These are phyloP conservation scores for Xiphias gladius DNA, from an alignment of 2,113 vertebrate species.

Conservation along the genomic window DNA sequence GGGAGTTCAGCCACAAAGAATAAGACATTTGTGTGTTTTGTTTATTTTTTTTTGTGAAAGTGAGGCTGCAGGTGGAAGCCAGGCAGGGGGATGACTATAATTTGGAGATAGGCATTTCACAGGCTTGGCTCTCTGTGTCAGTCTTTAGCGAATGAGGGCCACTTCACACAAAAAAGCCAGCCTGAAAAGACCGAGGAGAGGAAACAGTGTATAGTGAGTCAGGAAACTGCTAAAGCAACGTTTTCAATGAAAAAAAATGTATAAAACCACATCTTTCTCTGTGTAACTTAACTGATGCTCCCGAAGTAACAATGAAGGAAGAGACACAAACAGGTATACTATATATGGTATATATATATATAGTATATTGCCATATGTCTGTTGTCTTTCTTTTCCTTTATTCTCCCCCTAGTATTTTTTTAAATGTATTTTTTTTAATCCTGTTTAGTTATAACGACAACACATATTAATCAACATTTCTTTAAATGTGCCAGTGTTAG, in stretches of 20 bases:
- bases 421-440: too few relatives aligned
- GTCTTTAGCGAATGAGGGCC: conserved; percentile 5
- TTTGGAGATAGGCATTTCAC: conserved; percentile 46
- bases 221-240: neutral
- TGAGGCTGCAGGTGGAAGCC: conserved; percentile 24
- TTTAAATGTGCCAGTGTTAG: too few relatives aligned
- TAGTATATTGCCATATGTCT: too few relatives aligned
- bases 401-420: too few relatives aligned
- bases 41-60: conserved; percentile 34
- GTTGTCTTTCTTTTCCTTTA: too few relatives aligned
- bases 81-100: conserved; percentile 42
- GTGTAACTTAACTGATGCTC: neutral
- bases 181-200: neutral
- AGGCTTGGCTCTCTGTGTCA: conserved; percentile 40
- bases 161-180: conserved; percentile 22
- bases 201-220: neutral
- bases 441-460: too few relatives aligned
- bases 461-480: too few relatives aligned
- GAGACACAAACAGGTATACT: neutral
- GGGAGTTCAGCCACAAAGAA: conserved; percentile 25
- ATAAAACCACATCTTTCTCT: neutral
- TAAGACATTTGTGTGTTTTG: conserved; percentile 28
- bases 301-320: neutral
- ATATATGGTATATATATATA: too few relatives aligned
- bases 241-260: neutral